Conservation (phyloP, 2,113 vertebrate species). For the Hylia prasina region DNA sequence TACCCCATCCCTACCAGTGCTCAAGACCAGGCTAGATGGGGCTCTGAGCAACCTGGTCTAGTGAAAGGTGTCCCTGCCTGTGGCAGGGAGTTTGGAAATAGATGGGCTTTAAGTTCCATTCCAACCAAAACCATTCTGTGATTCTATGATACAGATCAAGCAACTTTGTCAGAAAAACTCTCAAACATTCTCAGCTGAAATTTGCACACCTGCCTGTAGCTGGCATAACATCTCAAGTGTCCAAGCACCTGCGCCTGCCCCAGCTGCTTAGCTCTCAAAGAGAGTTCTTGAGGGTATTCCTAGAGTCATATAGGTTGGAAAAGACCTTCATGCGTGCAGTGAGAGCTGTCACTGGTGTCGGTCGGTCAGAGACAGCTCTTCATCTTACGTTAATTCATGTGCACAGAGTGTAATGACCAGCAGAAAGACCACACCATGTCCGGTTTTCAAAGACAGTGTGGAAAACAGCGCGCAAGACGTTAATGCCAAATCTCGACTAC, state of each 20-base stretch:
- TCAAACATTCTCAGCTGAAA: neutral
- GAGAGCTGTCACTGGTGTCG: neutral
- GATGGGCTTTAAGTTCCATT: neutral
- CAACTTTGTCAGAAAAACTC: neutral
- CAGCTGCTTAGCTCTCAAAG: neutral
- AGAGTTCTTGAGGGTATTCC: neutral
- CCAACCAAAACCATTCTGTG: neutral
- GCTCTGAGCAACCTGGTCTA: neutral
- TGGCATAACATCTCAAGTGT: too few species aligned
- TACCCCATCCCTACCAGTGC: neutral
- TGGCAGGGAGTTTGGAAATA: neutral
- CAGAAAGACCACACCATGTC: neutral
- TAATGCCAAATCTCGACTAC: neutral
- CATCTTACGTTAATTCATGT: rapidly evolving
- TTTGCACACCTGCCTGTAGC: neutral
- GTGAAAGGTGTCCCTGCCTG: neutral
- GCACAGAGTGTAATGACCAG: too few species aligned
- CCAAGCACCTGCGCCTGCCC: neutral
- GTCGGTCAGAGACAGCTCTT: neutral
- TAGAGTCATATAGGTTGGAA: neutral
- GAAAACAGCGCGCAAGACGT: rapidly evolving
- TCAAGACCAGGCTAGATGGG: neutral
- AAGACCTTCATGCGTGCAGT: neutral
- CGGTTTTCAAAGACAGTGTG: rapidly evolving
- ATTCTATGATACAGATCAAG: neutral